Base-by-base conservation (phyloP, 2,113 vertebrate genomes). In the Cyprinodon brontotheroides region DNA sequence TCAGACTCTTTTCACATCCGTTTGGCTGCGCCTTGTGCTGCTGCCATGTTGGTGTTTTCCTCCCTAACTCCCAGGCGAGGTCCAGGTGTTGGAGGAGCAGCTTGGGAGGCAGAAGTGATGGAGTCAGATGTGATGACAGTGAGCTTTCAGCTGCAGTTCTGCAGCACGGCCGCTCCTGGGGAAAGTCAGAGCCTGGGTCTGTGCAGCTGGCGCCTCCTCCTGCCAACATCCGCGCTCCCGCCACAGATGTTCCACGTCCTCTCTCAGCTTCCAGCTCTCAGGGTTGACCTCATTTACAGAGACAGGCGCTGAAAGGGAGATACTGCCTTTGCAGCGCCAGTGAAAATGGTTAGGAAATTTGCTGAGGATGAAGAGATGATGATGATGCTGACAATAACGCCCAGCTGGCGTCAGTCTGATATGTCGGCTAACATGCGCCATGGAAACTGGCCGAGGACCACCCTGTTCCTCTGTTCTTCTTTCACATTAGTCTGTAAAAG, bases 1-100 rank as follows among this genome's bases (percentile, higher is more conserved):
- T 65, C 41, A 79, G 84, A 87, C 81, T 88, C 78, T 83, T 29
- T 63, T 68, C 72, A 48, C 67, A 78, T 81, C 81, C 65, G 65
- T 57, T 78, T 85, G 75, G 71, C 76, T 50, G n/a, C 29, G 63
- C 62, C 65, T 22, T 72, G 61, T 72, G 73, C 78, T 59, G 57
- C 60, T 74, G 70, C 47, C 36, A 67, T 20, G 20, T 60, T 59
- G 68, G 67, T 80, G 72, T 84, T 72, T 61, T 68, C 78, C 40
- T 75, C 72, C 66, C 59, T 72, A 72, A 79, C 82, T 83, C 87
- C 75, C 85, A 5, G 63, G n/a, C n/a, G n/a, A n/a, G n/a, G 89
- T 78, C 87, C 91, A 93, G 90, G 91, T 92, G 87, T 89, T 89
- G 80, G 83, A 81, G 81, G 66, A 86, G 78, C 89, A 91, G 83